Percentiles rank a stretch among this genome's conserved stretches.
Evolutionary conservation across 1,140 invertebrate species (phyloP).

Genomic region (Atta colombica): DNA sequence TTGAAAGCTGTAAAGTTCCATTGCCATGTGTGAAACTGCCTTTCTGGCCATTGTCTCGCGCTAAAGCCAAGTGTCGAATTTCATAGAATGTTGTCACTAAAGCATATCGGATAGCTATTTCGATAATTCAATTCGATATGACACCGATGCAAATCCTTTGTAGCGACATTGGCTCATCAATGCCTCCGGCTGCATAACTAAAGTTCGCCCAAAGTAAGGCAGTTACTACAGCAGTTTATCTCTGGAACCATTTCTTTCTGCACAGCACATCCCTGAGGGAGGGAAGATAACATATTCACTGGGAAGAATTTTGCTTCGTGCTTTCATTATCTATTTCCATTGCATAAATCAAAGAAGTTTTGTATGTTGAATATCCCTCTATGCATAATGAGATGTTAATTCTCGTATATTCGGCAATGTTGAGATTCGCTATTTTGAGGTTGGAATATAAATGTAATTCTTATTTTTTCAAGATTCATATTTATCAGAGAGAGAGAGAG

Average conservation of each 20-base stretch:
- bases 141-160: not conserved
- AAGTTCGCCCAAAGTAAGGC: conserved; percentile 31
- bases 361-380: not conserved
- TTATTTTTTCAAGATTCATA: not conserved
- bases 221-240: not conserved
- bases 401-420: not conserved
- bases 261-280: not conserved
- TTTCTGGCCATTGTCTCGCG: conserved; percentile 42
- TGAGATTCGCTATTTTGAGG: not conserved
- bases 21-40: not conserved
- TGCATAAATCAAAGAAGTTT: conserved; percentile 28
- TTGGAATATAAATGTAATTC: not conserved
- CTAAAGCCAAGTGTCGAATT: not conserved
- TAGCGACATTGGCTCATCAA: not conserved
- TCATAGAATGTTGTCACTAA: not conserved
- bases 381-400: conserved; percentile 32
- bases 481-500: not conserved
- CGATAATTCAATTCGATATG: conserved; percentile 42
- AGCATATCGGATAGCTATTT: conserved; percentile 20
- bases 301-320: conserved; percentile 6
- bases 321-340: conserved; percentile 35
- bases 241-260: conserved; percentile 19
- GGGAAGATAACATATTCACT: conserved; percentile 3
- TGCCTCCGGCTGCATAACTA: not conserved
- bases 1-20: conserved; percentile 38